phyloP scores from a whole-genome alignment of 2,888 invertebrate genomes.

The Synergus laeviventris region DNA sequence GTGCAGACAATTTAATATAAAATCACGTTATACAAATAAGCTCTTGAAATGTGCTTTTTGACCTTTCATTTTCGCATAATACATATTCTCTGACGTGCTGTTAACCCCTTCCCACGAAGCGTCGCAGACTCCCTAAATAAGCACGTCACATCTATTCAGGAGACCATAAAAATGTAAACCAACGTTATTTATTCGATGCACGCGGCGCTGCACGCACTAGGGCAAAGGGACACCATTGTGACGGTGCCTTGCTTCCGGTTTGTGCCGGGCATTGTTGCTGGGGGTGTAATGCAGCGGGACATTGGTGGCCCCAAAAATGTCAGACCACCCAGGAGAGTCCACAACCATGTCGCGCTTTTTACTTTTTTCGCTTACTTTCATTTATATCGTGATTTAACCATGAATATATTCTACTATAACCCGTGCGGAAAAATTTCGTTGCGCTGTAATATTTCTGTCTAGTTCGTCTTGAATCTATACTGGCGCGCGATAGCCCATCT shows the following conservation, averaged over 20 bases:
- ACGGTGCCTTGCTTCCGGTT: slow-evolving; percentile 65
- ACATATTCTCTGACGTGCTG: slow-evolving; percentile 43
- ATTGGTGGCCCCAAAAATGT: not conserved
- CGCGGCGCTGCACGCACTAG: slow-evolving; percentile 48
- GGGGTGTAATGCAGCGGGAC: slow-evolving; percentile 15
- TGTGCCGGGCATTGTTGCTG: slow-evolving; percentile 41
- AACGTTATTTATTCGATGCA: slow-evolving; percentile 68
- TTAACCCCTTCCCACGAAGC: slow-evolving; percentile 39
- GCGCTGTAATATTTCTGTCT: too few species aligned
- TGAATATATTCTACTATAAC: too few species aligned
- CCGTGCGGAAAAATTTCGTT: too few species aligned
- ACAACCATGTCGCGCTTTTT: not conserved
- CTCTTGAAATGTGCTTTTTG: slow-evolving; percentile 27
- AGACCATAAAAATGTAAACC: slow-evolving; percentile 68
- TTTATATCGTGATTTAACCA: too few species aligned
- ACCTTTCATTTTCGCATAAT: slow-evolving; percentile 26
- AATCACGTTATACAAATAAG: not conserved
- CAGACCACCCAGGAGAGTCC: not conserved
- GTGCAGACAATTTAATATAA: not conserved
- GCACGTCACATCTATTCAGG: slow-evolving; percentile 52
- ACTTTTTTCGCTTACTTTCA: too few species aligned
- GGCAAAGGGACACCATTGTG: slow-evolving; percentile 56
- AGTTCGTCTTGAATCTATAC: too few species aligned
- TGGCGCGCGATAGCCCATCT: too few species aligned
- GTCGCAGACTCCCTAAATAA: slow-evolving; percentile 52